Conservation (phyloP, 2,113 vertebrate species). For the Ardeotis arabs region DNA sequence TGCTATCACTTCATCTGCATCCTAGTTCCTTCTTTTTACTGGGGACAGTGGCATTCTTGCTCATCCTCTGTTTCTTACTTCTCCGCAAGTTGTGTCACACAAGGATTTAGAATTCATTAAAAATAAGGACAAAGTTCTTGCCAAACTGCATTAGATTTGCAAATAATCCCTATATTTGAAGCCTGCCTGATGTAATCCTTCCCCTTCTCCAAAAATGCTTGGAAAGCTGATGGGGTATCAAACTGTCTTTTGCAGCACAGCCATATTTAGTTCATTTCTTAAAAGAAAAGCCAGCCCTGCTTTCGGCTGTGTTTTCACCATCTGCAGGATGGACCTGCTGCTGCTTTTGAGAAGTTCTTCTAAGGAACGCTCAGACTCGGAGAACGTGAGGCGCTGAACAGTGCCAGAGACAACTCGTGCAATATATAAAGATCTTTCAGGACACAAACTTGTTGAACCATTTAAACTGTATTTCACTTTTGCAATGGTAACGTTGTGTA, state of each 20-base stretch:
- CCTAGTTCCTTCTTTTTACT: not conserved
- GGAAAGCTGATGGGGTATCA: not conserved
- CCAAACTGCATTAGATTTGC: not conserved
- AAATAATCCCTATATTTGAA: not conserved
- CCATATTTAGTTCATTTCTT: not conserved
- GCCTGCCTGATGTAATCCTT: not conserved
- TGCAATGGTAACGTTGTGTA: not conserved
- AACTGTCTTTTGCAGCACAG: not conserved
- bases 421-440: not conserved
- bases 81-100: not conserved
- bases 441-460: constrained; percentile 17
- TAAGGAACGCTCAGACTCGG: not conserved
- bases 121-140: not conserved
- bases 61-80: not conserved
- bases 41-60: not conserved
- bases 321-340: rapidly evolving
- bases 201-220: not conserved
- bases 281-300: not conserved
- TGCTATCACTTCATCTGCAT: not conserved
- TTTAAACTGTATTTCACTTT: constrained; percentile 31
- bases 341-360: not conserved
- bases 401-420: not conserved
- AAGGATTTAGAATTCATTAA: not conserved
- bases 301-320: not conserved
- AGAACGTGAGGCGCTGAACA: not conserved